Evolutionary conservation across 2,113 vertebrate genomes (phyloP).

Genomic region (Rhegmatorhina hoffmannsi): DNA sequence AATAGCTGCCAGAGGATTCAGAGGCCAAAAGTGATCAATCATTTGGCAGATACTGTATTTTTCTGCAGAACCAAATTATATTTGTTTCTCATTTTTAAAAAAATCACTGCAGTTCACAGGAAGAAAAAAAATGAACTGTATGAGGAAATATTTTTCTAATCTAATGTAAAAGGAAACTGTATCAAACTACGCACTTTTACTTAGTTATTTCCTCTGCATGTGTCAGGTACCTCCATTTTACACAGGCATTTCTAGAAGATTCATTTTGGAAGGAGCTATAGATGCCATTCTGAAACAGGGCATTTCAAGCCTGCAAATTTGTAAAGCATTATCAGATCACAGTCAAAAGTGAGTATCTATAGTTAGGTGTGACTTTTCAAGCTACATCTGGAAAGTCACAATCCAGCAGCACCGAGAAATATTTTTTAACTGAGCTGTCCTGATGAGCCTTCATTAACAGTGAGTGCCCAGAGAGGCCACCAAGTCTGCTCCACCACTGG

Average conservation of each 20-base stretch:
- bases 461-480: not conserved
- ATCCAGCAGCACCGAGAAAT: not conserved
- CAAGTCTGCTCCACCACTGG: not conserved
- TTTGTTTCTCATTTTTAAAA: not conserved
- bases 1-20: not conserved
- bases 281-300: not conserved
- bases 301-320: accelerated
- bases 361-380: too few relatives aligned
- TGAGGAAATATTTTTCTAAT: not conserved
- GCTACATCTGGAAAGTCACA: not conserved
- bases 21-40: constrained; percentile 4
- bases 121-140: not conserved
- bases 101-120: not conserved
- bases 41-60: not conserved
- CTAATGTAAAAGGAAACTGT: not conserved
- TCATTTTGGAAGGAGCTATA: not conserved
- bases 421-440: not conserved
- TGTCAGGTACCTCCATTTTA: not conserved
- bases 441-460: accelerated
- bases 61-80: not conserved
- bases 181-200: not conserved
- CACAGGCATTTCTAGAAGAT: not conserved
- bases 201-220: not conserved
- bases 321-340: not conserved
- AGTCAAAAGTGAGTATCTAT: accelerated